Evolutionary conservation across 2,888 invertebrate species (phyloP), one percentile per base, ranked within the genome.

Genomic region (Volucella inanis): DNA sequence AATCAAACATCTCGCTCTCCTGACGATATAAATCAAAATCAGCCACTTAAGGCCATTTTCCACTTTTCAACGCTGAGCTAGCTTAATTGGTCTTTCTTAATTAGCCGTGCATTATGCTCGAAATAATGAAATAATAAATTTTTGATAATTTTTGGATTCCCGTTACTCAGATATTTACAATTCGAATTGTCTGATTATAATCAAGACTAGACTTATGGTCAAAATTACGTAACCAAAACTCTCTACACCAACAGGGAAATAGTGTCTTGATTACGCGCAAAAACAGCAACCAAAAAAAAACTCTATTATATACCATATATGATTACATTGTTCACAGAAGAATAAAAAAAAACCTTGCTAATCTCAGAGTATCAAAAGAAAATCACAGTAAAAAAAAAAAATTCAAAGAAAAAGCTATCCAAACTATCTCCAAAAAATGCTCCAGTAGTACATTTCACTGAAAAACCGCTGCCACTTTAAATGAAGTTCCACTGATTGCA

Each of bases 261-360:
- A n/a, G 18, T 22, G 41, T 54, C 31, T 41, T 57, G 38, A 1
- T 11, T 39, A n/a, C 11, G 18, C 22, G 3, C 11, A 3, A 12
- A 31, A n/a, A 14, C 39, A 47, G 1, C 43, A 31, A 2, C 9
- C 3, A 31, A 22, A 57, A n/a, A 18, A 50, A 72, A 62, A 10
- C 39, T 15, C 41, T 18, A 59, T 54, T 41, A 52, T 76, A 22
- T 22, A 18, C 18, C 52, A 59, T 41, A 38, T 67, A 59, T 76
- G 68, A 68, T 76, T 43, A 61, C 61, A 68, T 68, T 31, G 52
- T 72, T 52, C 54, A 71, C 8, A 62, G 15, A 41, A 72, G 45
- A 12, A 12, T 12, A 45, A 2, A 12, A 45, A 12, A 12, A 45
- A 45, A 45, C 14, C 45, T 15, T 50, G 59, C 52, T 43, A 65